A percentile compares a stretch with the other conserved stretches of the same genome.
Evolutionary conservation across 2,888 invertebrate genomes (phyloP).

Genomic region (Escarpia spicata): DNA sequence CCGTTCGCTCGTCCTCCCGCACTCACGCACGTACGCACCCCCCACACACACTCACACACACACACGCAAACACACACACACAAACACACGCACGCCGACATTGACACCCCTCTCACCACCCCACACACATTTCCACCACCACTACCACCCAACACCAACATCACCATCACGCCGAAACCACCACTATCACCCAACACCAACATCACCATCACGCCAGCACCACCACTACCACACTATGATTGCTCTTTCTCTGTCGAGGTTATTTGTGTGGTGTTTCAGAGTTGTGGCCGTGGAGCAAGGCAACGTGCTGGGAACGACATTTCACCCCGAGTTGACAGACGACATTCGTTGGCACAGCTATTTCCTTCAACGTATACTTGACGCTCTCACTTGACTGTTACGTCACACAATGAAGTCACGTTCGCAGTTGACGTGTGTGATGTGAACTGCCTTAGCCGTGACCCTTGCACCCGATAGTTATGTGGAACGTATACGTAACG

Average conservation of each 20-base stretch:
- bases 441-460: background rate
- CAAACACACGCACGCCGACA: no score
- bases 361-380: constrained; percentile 46
- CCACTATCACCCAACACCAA: background rate
- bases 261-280: background rate
- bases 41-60: background rate
- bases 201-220: no score
- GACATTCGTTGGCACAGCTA: constrained; percentile 53
- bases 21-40: background rate
- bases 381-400: background rate
- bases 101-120: background rate
- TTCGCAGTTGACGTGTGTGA: background rate
- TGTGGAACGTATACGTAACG: no score
- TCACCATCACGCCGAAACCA: no score
- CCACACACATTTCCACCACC: no score
- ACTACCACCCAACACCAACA: background rate
- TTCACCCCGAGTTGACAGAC: constrained; percentile 58
- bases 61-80: no score
- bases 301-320: constrained; percentile 52
- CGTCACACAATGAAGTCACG: background rate
- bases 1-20: no score
- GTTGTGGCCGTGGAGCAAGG: constrained; percentile 51
- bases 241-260: background rate
- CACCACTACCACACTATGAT: background rate
- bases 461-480: background rate